Base-by-base conservation (phyloP, 2,113 vertebrate genomes). In the Scytalopus superciliaris region DNA sequence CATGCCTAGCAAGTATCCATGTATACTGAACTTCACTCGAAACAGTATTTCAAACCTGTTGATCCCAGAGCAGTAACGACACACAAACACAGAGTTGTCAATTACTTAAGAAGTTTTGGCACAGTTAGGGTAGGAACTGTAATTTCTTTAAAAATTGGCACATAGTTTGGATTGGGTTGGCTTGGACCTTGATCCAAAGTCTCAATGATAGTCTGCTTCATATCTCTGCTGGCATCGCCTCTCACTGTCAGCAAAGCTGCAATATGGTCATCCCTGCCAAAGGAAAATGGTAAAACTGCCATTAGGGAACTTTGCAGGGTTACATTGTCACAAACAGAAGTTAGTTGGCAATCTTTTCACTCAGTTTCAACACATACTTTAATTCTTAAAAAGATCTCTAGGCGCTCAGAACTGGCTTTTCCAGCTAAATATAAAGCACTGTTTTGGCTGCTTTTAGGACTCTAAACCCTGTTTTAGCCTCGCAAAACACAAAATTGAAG, bases 141-240 rank as follows among this genome's bases (percentile, higher is more conserved):
- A 84, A 99, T 99, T 92, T 99, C 99, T 96, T 97, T 99, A 96
- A 99, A 99, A 93, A 99, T 97, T 91, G 99, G 98, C 96, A 98
- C 98, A 0, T 98, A 98, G 92, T 97, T 97, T 30, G 98, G 97
- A 57, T 97, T 97, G 0, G 98, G 94, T 47, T 98, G 98, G 25
- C 98, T 97, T 0, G 98, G 96, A 80, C 99, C 99, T 97, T 99
- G 99, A 50, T 98, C 99, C 93, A 99, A 97, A 2, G 98, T 99
- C 87, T 99, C 99, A 7, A 99, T 99, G 96, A 99, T 99, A 72
- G 98, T 99, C 96, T 99, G 99, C 52, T 99, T 98, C 99, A 99
- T 99, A 35, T 99, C 99, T 59, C 99, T 98, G 97, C 98, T 99
- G 97, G 99, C 98, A 12, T 99, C 99, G 0, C 99, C 99, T 5